Base-by-base conservation (phyloP, 2,888 invertebrate species). In the Silvanus unidentatus region DNA sequence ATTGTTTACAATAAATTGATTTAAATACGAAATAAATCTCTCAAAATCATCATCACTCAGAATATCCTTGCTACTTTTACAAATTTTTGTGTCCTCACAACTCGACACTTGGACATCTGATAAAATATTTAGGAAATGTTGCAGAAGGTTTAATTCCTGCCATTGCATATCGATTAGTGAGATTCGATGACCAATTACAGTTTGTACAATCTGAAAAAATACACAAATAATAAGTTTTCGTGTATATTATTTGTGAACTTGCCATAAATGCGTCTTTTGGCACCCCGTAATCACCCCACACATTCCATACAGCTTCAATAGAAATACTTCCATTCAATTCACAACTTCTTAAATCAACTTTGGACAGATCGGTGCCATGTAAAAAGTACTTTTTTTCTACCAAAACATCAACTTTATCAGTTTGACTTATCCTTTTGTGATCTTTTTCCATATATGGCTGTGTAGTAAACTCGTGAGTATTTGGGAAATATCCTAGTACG, bases 161-260 rank as follows among this genome's bases (percentile, higher is more conserved):
- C 58, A 62, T 8, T 59, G 44, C 12, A 46, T 50, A 40, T 50
- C 29, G 16, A 58, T 41, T 32, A 39, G 45, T 14, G 59, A 57
- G 6, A 46, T 13, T 22, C 43, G 45, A 36, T 62, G 60, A 15
- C 62, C 62, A 29, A 53, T 45, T 27, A 59, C 44, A 16, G 57
- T 39, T 47, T 58, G 50, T 11, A 58, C 36, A 42, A 48, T 45
- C 57, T 54, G n/a, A n/a, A n/a, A n/a, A n/a, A n/a, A n/a, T n/a
- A n/a, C n/a, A 40, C 10, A 50, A 43, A 39, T 48, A 29, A 46
- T 42, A 44, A 45, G 29, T 37, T 8, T 28, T 28, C n/a, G n/a
- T n/a, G n/a, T n/a, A n/a, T n/a, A n/a, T n/a, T n/a, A n/a, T n/a
- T n/a, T n/a, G n/a, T n/a, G n/a, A n/a, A n/a, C 8, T 28, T 28